Percentiles rank a stretch among this genome's conserved stretches.
These are phyloP conservation scores for Caracal caracal DNA, from an alignment of 2,113 vertebrate species.

Conservation along the genomic window DNA sequence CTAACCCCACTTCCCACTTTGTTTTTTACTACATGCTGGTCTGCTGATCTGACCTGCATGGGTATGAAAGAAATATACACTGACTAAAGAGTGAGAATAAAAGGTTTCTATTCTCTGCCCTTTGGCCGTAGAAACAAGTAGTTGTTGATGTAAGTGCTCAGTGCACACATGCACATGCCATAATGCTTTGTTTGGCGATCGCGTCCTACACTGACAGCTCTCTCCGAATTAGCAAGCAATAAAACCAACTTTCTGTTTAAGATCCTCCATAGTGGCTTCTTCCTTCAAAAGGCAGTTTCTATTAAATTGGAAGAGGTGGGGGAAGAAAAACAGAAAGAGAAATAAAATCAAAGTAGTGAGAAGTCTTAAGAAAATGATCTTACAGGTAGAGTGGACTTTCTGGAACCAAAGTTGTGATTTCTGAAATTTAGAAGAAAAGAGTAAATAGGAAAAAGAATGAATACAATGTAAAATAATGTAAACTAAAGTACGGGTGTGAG, in stretches of 20 bases:
- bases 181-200: not conserved
- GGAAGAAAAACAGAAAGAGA: not conserved
- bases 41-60: not conserved
- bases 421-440: not conserved
- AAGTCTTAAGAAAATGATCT: not conserved
- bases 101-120: not conserved
- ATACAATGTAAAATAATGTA: not conserved
- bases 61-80: not conserved
- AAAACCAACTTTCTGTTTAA: conserved; percentile 49
- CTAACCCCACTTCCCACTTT: not conserved
- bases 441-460: not conserved
- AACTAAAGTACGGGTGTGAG: not conserved
- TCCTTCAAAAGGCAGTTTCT: not conserved
- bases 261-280: not conserved
- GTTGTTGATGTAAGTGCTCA: not conserved
- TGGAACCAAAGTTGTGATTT: not conserved
- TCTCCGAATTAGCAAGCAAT: not conserved
- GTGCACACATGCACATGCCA: not conserved
- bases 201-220: not conserved
- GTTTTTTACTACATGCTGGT: not conserved
- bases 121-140: conserved; percentile 3
- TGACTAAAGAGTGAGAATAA: not conserved
- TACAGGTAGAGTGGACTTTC: not conserved
- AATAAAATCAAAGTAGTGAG: not conserved
- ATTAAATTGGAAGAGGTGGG: not conserved